Conservation (phyloP, 2,113 vertebrate genomes). For the Triplophysa siluroides region DNA sequence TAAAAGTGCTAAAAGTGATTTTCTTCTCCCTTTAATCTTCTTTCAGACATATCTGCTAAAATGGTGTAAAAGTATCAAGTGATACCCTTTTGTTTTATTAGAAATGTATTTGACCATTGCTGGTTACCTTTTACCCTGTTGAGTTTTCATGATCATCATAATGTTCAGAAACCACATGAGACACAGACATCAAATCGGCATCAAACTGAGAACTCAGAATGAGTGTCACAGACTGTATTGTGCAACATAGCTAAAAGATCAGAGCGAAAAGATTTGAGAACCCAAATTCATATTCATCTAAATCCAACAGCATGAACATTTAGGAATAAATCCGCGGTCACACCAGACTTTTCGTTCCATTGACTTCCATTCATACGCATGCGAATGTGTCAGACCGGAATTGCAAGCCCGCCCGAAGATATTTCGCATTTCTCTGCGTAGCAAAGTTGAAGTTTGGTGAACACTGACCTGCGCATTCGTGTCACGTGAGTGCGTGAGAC, state of each 20-base stretch:
- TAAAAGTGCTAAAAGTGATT: no score
- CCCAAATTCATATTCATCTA: background rate
- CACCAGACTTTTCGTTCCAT: no score
- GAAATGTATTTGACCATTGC: background rate
- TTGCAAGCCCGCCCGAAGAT: no score
- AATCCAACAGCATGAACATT: background rate
- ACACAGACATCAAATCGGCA: background rate
- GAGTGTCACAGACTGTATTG: slow-evolving; percentile 4
- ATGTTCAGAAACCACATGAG: background rate
- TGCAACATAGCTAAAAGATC: background rate
- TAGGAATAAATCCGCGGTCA: background rate
- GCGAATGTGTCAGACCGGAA: no score
- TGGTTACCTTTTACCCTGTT: background rate
- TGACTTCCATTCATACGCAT: no score
- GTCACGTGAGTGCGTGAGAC: no score
- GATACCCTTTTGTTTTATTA: background rate
- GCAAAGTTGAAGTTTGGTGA: no score
- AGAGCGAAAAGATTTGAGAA: background rate
- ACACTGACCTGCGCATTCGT: no score
- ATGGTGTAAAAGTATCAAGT: no score
- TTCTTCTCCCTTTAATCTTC: no score
- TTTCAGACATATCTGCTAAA: no score
- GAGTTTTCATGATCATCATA: background rate
- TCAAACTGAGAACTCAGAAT: slow-evolving; percentile 12
- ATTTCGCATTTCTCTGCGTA: no score